These are phyloP conservation scores for Enteromius viviparus DNA, from an alignment of 2,797 vertebrate genomes.

Conservation along the genomic window DNA sequence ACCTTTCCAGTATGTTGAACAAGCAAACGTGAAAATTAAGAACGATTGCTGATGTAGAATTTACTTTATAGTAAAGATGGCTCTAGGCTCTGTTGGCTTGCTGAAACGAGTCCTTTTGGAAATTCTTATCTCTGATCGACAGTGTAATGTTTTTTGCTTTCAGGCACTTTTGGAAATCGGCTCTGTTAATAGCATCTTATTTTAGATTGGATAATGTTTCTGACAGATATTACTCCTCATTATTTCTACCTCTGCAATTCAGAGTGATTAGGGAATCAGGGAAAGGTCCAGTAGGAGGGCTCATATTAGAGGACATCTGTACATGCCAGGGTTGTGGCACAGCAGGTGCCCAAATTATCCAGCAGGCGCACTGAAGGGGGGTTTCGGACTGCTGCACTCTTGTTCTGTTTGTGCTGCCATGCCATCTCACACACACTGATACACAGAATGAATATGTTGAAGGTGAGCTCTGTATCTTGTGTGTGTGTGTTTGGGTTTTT, in stretches of 20 bases:
- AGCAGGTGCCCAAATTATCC: constrained; percentile 10
- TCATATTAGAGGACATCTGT: constrained; percentile 7
- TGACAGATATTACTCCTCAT: constrained; percentile 16
- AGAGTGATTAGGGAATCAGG: constrained; percentile 17
- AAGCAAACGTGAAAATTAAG: no score
- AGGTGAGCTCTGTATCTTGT: neutral
- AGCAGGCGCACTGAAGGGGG: neutral
- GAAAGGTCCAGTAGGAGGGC: constrained; percentile 13
- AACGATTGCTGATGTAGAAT: neutral
- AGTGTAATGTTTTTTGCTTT: neutral
- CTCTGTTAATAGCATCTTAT: constrained; percentile 9
- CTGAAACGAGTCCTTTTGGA: neutral
- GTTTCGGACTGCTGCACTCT: neutral
- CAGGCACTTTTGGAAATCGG: neutral
- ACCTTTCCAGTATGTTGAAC: neutral
- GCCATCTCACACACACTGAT: neutral
- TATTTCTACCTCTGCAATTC: constrained; percentile 22
- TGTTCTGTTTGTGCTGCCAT: neutral
- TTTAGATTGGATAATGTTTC: constrained; percentile 12
- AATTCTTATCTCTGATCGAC: neutral
- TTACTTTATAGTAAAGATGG: neutral
- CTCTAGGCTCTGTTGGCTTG: neutral
- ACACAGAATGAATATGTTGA: constrained; percentile 10
- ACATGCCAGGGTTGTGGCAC: constrained; percentile 5
- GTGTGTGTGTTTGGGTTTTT: neutral